These are phyloP conservation scores for Hermetia illucens DNA, from an alignment of 1,140 invertebrate genomes.

Conservation along the genomic window DNA sequence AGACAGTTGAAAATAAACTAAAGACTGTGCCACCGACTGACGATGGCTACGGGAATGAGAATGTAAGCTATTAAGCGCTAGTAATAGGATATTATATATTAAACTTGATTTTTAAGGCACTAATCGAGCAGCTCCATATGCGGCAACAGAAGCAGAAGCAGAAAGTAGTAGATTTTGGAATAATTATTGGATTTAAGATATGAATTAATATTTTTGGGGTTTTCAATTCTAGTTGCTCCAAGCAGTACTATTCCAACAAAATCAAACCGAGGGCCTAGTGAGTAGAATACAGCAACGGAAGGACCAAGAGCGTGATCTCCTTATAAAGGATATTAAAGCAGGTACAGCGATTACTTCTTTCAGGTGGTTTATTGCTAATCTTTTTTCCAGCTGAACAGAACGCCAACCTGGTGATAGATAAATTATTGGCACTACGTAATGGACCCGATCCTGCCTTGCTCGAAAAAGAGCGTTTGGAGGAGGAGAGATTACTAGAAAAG, in stretches of 20 bases:
- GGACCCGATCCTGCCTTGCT: conserved; percentile 41
- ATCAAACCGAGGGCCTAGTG: conserved; percentile 45
- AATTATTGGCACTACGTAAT: conserved; percentile 42
- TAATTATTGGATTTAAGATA: too few species aligned
- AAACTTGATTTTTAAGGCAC: neutral
- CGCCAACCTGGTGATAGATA: conserved; percentile 45
- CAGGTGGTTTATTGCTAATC: neutral
- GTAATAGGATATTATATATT: neutral
- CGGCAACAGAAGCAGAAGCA: conserved; percentile 5
- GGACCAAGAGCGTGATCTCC: conserved; percentile 43
- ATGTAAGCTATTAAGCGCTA: neutral
- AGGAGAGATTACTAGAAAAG: conserved; percentile 39
- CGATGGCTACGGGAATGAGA: conserved; percentile 1
- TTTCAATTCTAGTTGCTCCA: conserved; percentile 43
- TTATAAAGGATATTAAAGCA: conserved; percentile 40
- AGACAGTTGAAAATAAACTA: neutral
- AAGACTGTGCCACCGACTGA: neutral
- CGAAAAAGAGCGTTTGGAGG: conserved; percentile 46
- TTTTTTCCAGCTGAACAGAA: conserved; percentile 40
- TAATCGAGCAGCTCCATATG: neutral
- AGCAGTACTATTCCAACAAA: conserved; percentile 45
- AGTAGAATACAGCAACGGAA: conserved; percentile 46
- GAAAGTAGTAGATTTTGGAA: conserved; percentile 1
- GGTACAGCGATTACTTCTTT: conserved; percentile 12
- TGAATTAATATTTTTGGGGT: too few species aligned